Percentiles rank a stretch among this genome's conserved stretches.
phyloP scores from a whole-genome alignment of 64 coral and sea anemone species.

The Montipora sp. region DNA sequence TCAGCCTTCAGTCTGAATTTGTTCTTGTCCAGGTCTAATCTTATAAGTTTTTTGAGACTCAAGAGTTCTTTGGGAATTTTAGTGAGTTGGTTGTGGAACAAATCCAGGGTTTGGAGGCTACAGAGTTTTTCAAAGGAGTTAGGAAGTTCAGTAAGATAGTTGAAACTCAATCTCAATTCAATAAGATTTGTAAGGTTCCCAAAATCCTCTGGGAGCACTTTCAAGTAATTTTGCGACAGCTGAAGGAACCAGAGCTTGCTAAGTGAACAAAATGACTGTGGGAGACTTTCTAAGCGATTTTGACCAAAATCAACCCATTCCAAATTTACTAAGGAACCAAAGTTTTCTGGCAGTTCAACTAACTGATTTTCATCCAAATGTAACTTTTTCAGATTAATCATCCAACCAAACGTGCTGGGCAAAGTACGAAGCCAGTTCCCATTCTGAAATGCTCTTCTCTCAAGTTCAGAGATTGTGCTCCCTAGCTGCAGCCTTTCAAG shows the following conservation, averaged over 20 bases:
- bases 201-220: constrained; percentile 80
- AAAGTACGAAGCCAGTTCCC: constrained; percentile 89
- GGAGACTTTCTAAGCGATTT: constrained; percentile 72
- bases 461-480: constrained; percentile 94
- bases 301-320: constrained; percentile 96
- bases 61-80: constrained; percentile 84
- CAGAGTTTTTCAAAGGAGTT: constrained; percentile 79
- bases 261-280: constrained; percentile 83
- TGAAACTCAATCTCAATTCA: constrained; percentile 82
- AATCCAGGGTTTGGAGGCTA: constrained; percentile 83
- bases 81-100: constrained; percentile 79
- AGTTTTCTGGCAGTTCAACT: constrained; percentile 74
- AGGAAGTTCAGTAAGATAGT: constrained; percentile 72
- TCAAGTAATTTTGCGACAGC: constrained; percentile 90
- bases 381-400: constrained; percentile 73
- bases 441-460: constrained; percentile 97
- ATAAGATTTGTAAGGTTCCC: constrained; percentile 79
- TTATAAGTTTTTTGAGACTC: constrained; percentile 73
- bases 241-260: constrained; percentile 89
- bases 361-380: constrained; percentile 96
- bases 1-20: constrained; percentile 83
- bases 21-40: constrained; percentile 94
- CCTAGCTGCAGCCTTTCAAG: constrained; percentile 84
- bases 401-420: constrained; percentile 81
- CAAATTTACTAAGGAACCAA: constrained; percentile 78